These are phyloP conservation scores for Nomada ruficornis DNA, from an alignment of 2,888 invertebrate species.

Conservation along the genomic window DNA sequence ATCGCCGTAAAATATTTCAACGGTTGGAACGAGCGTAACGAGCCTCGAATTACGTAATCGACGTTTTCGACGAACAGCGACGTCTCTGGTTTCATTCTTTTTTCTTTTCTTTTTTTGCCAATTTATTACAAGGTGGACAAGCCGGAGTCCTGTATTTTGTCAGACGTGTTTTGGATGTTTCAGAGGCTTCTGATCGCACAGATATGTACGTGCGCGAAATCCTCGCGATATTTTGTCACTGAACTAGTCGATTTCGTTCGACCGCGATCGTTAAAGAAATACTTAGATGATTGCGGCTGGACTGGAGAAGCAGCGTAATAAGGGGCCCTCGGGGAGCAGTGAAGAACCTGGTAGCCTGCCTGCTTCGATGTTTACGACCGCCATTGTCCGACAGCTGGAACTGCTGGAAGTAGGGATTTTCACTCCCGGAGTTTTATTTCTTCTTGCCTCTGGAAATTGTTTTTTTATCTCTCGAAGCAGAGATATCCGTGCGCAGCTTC, in stretches of 20 bases:
- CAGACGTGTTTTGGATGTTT: not conserved
- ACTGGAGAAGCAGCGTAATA: conserved; percentile 81
- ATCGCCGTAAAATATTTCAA: conserved; percentile 40
- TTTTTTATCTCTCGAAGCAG: conserved; percentile 11
- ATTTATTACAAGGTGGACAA: conserved; percentile 24
- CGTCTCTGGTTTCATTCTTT: not conserved
- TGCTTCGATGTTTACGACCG: conserved; percentile 82
- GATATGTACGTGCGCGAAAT: not conserved
- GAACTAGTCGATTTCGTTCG: conserved; percentile 69
- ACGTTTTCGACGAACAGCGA: not conserved
- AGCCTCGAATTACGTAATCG: conserved; percentile 37
- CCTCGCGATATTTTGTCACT: conserved; percentile 64
- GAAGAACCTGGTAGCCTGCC: conserved; percentile 74
- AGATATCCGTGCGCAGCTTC: not conserved
- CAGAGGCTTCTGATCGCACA: not conserved
- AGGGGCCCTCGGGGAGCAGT: conserved; percentile 80
- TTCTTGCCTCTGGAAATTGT: conserved; percentile 26
- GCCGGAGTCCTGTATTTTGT: not conserved
- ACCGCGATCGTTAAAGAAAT: conserved; percentile 78
- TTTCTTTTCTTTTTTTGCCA: not conserved
- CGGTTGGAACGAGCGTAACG: conserved; percentile 48
- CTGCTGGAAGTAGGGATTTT: conserved; percentile 78
- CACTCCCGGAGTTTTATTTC: conserved; percentile 48
- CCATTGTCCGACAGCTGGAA: conserved; percentile 75
- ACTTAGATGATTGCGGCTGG: conserved; percentile 81